phyloP scores from a whole-genome alignment of 2,888 invertebrate genomes.

The Odontomyia ornata region DNA sequence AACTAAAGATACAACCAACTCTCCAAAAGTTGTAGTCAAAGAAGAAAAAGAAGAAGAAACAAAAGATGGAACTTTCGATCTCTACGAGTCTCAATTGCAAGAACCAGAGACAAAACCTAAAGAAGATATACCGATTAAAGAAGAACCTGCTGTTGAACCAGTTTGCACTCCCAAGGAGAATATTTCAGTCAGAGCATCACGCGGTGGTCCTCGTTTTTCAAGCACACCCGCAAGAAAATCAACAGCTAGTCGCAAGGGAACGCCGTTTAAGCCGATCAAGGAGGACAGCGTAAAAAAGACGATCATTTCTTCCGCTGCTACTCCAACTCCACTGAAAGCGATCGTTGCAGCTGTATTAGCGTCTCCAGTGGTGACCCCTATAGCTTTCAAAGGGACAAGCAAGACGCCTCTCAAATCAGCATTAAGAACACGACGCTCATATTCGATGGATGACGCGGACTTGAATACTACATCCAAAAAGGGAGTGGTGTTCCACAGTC shows the following conservation, averaged over 20 bases:
- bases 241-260: not conserved
- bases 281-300: not conserved
- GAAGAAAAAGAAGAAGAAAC: not conserved
- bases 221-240: slow-evolving; percentile 26
- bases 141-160: not conserved
- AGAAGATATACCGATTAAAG: not conserved
- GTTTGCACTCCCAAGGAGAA: not conserved
- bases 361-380: slow-evolving; percentile 2
- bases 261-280: slow-evolving; percentile 2
- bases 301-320: not conserved
- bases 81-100: not conserved
- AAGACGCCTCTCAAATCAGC: slow-evolving; percentile 33
- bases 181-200: not conserved
- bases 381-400: not conserved
- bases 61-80: slow-evolving; percentile 5
- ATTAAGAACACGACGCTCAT: slow-evolving; percentile 1
- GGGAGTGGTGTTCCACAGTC: slow-evolving; percentile 57
- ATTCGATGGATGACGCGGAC: slow-evolving; percentile 47
- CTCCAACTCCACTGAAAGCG: not conserved
- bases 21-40: not conserved
- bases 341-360: not conserved
- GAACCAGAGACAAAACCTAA: not conserved
- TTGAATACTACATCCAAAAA: slow-evolving; percentile 50
- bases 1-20: not conserved
- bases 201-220: slow-evolving; percentile 4